Conservation (phyloP, 2,888 invertebrate genomes). For the Spisula solida region DNA sequence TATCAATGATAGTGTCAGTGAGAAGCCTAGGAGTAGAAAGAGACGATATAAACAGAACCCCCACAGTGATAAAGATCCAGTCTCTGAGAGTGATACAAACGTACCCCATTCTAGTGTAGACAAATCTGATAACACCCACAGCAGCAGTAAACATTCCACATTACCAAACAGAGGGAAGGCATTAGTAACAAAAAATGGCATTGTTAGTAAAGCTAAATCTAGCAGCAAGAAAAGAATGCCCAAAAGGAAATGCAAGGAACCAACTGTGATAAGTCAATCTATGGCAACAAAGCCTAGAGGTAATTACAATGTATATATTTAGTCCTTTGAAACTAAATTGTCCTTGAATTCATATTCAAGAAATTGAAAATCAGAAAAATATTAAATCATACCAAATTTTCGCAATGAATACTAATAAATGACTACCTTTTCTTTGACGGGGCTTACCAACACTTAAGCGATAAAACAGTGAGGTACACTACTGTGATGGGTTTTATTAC, state of each 20-base stretch:
- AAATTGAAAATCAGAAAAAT: too few species aligned
- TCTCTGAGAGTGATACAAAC: not conserved
- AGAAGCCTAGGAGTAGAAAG: not conserved
- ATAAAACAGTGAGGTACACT: too few species aligned
- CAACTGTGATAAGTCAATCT: not conserved
- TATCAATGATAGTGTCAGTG: not conserved
- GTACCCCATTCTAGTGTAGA: too few species aligned
- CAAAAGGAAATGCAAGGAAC: not conserved
- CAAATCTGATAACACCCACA: not conserved
- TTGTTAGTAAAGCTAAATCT: conserved; percentile 55
- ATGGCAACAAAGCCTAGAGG: not conserved
- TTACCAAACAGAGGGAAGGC: conserved; percentile 45
- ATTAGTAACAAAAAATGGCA: conserved; percentile 60
- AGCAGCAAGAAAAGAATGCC: not conserved
- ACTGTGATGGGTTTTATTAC: too few species aligned
- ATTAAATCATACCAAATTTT: too few species aligned
- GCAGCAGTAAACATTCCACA: not conserved
- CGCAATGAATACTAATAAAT: too few species aligned
- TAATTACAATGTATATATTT: not conserved
- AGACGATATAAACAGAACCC: not conserved
- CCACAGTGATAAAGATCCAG: too few species aligned
- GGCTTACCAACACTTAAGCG: too few species aligned
- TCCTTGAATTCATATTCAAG: too few species aligned
- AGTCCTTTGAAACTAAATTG: too few species aligned
- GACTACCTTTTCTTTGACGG: too few species aligned